These are phyloP conservation scores for Grammomys dolichurus DNA, from an alignment of 2,113 vertebrate species.

Conservation along the genomic window DNA sequence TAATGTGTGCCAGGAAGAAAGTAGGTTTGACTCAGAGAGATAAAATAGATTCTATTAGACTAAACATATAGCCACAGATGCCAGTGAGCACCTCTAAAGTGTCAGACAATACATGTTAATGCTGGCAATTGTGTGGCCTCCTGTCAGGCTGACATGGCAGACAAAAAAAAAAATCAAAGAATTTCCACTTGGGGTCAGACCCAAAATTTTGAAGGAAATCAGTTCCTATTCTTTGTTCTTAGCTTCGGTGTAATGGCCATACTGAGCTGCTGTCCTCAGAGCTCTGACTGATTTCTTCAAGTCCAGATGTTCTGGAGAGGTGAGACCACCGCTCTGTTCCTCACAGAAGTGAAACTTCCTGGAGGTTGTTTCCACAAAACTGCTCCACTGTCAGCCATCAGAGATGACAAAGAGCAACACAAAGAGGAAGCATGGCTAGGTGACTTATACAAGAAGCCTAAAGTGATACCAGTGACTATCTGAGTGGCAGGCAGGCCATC, in stretches of 20 bases:
- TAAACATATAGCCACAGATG: conserved; percentile 69
- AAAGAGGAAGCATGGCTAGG: rapidly evolving
- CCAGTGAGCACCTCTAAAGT: not conserved
- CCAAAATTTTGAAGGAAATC: conserved; percentile 53
- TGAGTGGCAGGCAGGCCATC: not conserved
- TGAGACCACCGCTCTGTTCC: not conserved
- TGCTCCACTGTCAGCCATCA: not conserved
- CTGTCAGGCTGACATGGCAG: conserved; percentile 10
- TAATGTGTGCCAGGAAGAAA: conserved; percentile 67
- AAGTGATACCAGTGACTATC: not conserved
- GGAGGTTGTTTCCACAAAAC: not conserved
- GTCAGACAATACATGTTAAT: conserved; percentile 72
- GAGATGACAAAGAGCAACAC: not conserved
- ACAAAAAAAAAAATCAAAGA: conserved; percentile 21
- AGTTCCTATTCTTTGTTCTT: conserved; percentile 6
- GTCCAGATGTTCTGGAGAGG: not conserved
- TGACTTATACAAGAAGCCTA: not conserved
- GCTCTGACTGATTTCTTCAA: not conserved
- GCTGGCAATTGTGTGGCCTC: conserved; percentile 61
- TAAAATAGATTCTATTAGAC: not conserved
- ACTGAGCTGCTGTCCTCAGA: not conserved
- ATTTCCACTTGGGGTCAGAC: conserved; percentile 53
- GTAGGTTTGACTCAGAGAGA: conserved; percentile 23
- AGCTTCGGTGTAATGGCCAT: not conserved
- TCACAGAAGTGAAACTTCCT: not conserved